Evolutionary conservation across 1,140 invertebrate species (phyloP), one percentile per base, ranked within the genome.

Genomic region (Homarus americanus): DNA sequence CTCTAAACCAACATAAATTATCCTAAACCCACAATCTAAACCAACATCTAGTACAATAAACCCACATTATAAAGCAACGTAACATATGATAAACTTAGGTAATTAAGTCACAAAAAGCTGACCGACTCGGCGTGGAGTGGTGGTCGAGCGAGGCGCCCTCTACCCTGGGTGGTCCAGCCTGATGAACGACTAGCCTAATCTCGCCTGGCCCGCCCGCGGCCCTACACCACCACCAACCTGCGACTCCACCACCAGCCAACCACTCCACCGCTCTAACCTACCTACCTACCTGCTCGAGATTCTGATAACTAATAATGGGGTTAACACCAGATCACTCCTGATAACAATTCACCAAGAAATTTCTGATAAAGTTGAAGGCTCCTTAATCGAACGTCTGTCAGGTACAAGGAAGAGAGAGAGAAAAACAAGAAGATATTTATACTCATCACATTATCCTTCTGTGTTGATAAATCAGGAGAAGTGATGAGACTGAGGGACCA

Each of bases 71-170:
- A 44, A 79, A 79, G 40, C 40, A 9, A 15, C 12, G 76, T 41
- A 79, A 79, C 44, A 44, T 79, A 79, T 41, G 76, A 79, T 79
- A 79, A 44, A 79, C 24, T 44, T 2, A 24, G 44, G 40, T 79
- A 79, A 79, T 79, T 79, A 79, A 79, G 76, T 32, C n/a, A 69
- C 63, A 69, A 69, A 69, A 69, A 69, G 63, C 53, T 58, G 53
- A 49, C 9, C 44, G 9, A 2, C 44, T 49, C 24, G 53, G 53
- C 24, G 53, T 20, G 53, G 53, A 58, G 12, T 15, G 63, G 63
- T 5, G 4, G 63, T 24, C 28, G 28, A 63, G 63, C 53, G 17
- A 69, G n/a, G n/a, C 12, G 58, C 63, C n/a, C 63, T 32, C 63
- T 69, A 28, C n/a, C 63, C n/a, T 69, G 63, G 63, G 63, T 69